A percentile compares a stretch with the other conserved stretches of the same genome.
phyloP scores from a whole-genome alignment of 1,140 invertebrate species.

The Heliconius melpomene region DNA sequence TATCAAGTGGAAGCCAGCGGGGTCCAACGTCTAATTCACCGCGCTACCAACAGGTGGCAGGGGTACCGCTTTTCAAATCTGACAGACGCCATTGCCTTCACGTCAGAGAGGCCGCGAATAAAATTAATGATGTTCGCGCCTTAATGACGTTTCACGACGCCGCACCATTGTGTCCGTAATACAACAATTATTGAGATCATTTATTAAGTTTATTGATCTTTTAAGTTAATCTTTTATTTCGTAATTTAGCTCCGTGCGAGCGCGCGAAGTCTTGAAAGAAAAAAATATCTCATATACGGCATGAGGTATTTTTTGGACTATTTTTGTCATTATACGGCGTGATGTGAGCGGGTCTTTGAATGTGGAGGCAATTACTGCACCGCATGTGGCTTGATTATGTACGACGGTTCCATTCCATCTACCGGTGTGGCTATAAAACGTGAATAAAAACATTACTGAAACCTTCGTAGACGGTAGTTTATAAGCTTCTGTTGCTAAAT shows the following conservation, averaged over 20 bases:
- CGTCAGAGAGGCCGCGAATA: slow-evolving; percentile 79
- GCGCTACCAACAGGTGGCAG: slow-evolving; percentile 80
- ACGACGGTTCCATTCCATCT: slow-evolving; percentile 75
- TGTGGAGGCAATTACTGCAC: slow-evolving; percentile 79
- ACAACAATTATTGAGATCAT: slow-evolving; percentile 82
- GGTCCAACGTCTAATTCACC: slow-evolving; percentile 75
- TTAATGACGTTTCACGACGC: slow-evolving; percentile 80
- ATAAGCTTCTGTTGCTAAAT: slow-evolving; percentile 78
- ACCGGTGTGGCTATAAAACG: slow-evolving; percentile 67
- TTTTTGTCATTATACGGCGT: slow-evolving; percentile 81
- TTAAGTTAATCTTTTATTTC: slow-evolving; percentile 82
- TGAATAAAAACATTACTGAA: slow-evolving; percentile 76
- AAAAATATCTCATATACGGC: slow-evolving; percentile 79
- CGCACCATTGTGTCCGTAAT: slow-evolving; percentile 80
- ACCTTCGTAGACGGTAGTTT: slow-evolving; percentile 68
- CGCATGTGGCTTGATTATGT: slow-evolving; percentile 81
- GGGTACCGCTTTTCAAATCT: slow-evolving; percentile 76
- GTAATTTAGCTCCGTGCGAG: slow-evolving; percentile 79
- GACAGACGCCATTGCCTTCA: slow-evolving; percentile 79
- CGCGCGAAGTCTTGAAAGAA: slow-evolving; percentile 78
- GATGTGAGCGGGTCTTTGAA: slow-evolving; percentile 79
- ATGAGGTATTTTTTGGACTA: slow-evolving; percentile 78
- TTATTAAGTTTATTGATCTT: slow-evolving; percentile 82
- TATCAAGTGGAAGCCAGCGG: slow-evolving; percentile 73
- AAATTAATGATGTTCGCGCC: slow-evolving; percentile 81